These are phyloP conservation scores for Corynorhinus townsendii DNA, from an alignment of 2,113 vertebrate species.

Conservation along the genomic window DNA sequence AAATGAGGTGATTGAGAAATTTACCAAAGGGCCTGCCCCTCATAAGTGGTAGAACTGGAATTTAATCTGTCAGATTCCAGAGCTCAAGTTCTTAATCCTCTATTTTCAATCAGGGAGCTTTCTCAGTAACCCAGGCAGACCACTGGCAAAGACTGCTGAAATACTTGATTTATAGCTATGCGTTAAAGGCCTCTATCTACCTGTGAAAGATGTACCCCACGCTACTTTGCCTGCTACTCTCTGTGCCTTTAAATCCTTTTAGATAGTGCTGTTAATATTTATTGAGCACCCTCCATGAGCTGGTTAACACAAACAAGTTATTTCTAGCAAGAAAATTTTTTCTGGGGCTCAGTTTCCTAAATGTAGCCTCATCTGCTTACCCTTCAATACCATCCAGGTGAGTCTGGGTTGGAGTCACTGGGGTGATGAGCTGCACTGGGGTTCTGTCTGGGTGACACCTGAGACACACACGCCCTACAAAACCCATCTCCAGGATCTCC, in stretches of 20 bases:
- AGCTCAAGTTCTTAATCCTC: neutral
- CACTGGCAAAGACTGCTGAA: neutral
- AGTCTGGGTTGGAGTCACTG: neutral
- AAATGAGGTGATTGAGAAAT: neutral
- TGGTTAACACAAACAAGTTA: neutral
- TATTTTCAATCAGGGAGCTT: neutral
- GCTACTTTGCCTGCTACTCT: neutral
- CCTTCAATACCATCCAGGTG: neutral
- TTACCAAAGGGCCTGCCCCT: neutral
- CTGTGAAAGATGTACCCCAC: neutral
- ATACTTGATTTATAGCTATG: neutral
- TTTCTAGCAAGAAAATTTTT: constrained; percentile 3
- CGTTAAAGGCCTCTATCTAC: neutral
- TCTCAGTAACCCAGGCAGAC: neutral
- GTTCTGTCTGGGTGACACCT: neutral
- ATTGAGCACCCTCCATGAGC: neutral
- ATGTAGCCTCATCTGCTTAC: neutral
- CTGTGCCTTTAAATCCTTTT: constrained; percentile 13
- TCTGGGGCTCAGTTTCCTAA: neutral
- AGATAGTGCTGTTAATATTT: neutral
- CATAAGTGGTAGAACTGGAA: neutral
- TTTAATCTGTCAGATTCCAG: neutral
- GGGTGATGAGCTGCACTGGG: neutral
- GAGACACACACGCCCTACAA: neutral
- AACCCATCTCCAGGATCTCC: neutral